Evolutionary conservation across 92 coral and sea anemone species (phyloP), one percentile per base, ranked within the genome.

Genomic region (Ricordea florida): DNA sequence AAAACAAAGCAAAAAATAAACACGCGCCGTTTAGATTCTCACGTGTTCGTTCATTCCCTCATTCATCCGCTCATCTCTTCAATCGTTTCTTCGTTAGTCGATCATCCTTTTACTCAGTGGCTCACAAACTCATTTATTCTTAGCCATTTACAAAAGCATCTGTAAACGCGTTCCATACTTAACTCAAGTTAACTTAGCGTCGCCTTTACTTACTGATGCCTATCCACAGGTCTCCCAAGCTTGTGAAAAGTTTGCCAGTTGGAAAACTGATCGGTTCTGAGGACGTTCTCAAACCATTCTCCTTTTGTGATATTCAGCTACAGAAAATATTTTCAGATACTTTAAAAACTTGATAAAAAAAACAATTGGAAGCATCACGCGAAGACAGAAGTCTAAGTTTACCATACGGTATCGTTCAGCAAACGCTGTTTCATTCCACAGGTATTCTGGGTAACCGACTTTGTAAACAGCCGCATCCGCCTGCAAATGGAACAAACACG

Each of bases 171-270:
- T 20, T 5, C 6, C 13, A 53, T 53, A 53, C 17, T 5, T 9
- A 53, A 3, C 4, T 18, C n/a, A n/a, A n/a, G n/a, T n/a, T n/a
- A n/a, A n/a, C n/a, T n/a, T n/a, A n/a, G n/a, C n/a, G n/a, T n/a
- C n/a, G n/a, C n/a, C n/a, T n/a, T n/a, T n/a, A 81, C 98, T 94
- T 82, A 94, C 98, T 94, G 98, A 16, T 88, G 90, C 26, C 87
- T 91, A 38, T 84, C 92, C 3, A 78, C 75, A 23, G 69, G 68
- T 20, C 76, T 85, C 10, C 89, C 87, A 34, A 89, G 82, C 59
- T 94, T 92, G 49, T 87, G 67, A 30, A 78, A 94, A 22, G 94
- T 83, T 72, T 94, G 98, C 13, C 62, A 79, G 46, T 90, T 86
- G 23, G 98, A 91, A 66, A 94, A 94, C 82, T 73, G 85, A 74